Base-by-base conservation (phyloP, 2,888 invertebrate genomes). In the Adineta ricciae region DNA sequence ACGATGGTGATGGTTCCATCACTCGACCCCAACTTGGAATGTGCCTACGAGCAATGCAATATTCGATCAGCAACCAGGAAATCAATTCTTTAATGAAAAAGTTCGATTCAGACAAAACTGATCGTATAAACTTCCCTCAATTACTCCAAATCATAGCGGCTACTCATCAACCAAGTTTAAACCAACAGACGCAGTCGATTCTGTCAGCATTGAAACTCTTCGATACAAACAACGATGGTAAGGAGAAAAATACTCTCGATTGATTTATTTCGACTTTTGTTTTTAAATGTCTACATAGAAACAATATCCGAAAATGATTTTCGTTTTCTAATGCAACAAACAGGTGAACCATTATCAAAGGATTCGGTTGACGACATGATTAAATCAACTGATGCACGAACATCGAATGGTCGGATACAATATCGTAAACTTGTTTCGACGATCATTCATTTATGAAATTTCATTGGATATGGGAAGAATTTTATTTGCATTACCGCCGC, bases 261-360 rank as follows among this genome's bases (percentile, higher is more conserved):
- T n/a, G n/a, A 24, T 11, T 19, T 5, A 46, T n/a, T 78, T 21
- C 27, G 24, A 5, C n/a, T 78, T 78, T 24, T 0, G 19, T 41
- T 8, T 78, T 41, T 32, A 24, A n/a, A 0, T n/a, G 11, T 41
- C 41, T 41, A 24, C 19, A 41, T 41, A 78, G 78, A 78, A 41
- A 78, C 78, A 4, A 78, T 78, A 41, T 78, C 41, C n/a, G 78
- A 78, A 8, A 78, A 41, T 41, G 78, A 78, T 78, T 78, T 78
- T 78, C 78, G 78, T 41, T 78, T 78, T 78, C 32, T 78, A 78
- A 78, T 78, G 78, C 38, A 38, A n/a, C 78, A 78, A 78, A 78
- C 41, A n/a, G 78, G 78, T 41, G 78, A 78, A 41, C 78, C 16
- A 41, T n/a, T 78, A 41, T n/a, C 78, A 9, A 78, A 78, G 41